Conservation (phyloP, 2,113 vertebrate genomes). For the Clinocottus analis region DNA sequence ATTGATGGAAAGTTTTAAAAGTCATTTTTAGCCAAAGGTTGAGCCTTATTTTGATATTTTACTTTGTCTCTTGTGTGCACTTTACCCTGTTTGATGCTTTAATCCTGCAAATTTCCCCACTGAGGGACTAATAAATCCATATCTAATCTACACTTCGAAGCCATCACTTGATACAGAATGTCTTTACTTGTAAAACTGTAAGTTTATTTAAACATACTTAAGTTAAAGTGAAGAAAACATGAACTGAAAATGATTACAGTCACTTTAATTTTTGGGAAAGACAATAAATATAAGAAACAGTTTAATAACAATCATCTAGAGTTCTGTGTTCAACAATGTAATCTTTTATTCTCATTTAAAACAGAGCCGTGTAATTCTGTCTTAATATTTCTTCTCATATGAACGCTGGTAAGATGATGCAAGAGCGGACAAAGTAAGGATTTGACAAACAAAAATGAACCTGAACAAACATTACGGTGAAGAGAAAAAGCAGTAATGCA, state of each 20-base stretch:
- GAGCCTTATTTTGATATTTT: neutral
- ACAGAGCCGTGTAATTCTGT: neutral
- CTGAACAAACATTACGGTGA: neutral
- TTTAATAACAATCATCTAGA: too few relatives aligned
- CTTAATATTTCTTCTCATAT: neutral
- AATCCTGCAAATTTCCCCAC: too few relatives aligned
- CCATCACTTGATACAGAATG: neutral
- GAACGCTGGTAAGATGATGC: slow-evolving; percentile 9
- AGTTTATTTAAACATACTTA: neutral
- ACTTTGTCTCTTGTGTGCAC: too few relatives aligned
- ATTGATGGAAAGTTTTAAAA: neutral
- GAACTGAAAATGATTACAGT: neutral
- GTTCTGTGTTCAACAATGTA: neutral
- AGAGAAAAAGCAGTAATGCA: slow-evolving; percentile 9
- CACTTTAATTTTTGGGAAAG: too few relatives aligned
- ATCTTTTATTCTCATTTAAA: neutral
- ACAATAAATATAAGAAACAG: too few relatives aligned
- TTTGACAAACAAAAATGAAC: neutral
- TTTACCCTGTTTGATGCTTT: too few relatives aligned
- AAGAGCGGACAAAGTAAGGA: neutral
- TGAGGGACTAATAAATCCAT: too few relatives aligned
- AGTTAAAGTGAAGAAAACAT: neutral
- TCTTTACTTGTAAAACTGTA: neutral
- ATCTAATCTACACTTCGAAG: neutral
- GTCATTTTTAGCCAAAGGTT: neutral